Percentiles rank a stretch among this genome's conserved stretches.
Evolutionary conservation across 2,113 vertebrate genomes (phyloP).

Genomic region (Theropithecus gelada): DNA sequence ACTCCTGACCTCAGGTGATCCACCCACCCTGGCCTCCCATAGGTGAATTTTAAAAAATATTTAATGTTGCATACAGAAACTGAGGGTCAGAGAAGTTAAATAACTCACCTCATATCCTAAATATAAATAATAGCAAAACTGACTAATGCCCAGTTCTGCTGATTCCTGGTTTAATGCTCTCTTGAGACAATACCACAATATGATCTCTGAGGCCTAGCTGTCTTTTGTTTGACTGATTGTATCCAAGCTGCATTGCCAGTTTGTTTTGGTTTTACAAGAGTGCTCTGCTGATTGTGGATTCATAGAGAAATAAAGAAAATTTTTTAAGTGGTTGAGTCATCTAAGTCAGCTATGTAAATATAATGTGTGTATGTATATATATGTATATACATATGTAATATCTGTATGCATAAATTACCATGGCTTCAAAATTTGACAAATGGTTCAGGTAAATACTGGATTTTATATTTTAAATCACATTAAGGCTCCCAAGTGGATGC

Average conservation of each 20-base stretch:
- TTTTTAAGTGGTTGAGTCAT: neutral
- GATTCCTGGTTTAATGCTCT: neutral
- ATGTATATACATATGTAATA: neutral
- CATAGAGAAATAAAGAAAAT: neutral
- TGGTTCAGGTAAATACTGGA: constrained; percentile 69
- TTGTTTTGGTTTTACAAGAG: constrained; percentile 39
- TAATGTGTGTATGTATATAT: neutral
- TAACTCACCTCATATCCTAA: neutral
- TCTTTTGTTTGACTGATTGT: neutral
- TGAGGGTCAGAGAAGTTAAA: neutral
- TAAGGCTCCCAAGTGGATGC: constrained; percentile 55
- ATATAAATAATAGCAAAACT: neutral
- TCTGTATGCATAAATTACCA: constrained; percentile 66
- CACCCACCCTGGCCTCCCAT: no score
- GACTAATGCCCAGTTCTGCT: neutral
- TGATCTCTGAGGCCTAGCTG: neutral
- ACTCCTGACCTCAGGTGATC: no score
- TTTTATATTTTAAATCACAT: constrained; percentile 80
- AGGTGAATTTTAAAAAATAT: neutral
- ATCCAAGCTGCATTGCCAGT: neutral
- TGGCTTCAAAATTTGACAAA: constrained; percentile 75
- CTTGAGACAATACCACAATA: neutral
- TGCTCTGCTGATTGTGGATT: neutral
- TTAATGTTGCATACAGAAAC: neutral
- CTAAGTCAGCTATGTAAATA: constrained; percentile 3